Conservation (phyloP, 2,113 vertebrate species). For the Oryzias celebensis region DNA sequence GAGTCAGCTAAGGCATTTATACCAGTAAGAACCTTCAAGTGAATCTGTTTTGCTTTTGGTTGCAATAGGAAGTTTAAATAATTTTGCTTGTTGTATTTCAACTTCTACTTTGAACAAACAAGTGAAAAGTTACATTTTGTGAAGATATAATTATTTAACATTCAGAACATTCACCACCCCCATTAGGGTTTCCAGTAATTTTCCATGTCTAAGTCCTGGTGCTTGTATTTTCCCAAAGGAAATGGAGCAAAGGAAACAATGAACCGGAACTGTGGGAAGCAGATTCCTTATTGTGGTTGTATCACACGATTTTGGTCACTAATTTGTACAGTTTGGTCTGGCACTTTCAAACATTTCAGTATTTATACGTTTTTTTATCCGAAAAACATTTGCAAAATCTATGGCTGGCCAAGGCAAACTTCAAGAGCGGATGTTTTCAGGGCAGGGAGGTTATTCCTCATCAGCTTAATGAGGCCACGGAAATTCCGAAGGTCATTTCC, state of each 20-base stretch:
- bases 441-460: slow-evolving; percentile 36
- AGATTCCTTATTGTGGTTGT: slow-evolving; percentile 18
- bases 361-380: neutral
- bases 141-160: slow-evolving; percentile 10
- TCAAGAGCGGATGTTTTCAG: slow-evolving; percentile 59
- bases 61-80: too few species aligned
- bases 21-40: too few species aligned
- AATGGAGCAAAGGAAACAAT: slow-evolving; percentile 72
- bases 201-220: slow-evolving; percentile 56
- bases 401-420: neutral
- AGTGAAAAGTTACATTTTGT: too few species aligned
- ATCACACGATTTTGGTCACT: slow-evolving; percentile 4
- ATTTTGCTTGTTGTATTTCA: too few species aligned
- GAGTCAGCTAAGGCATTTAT: too few species aligned
- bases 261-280: slow-evolving; percentile 60
- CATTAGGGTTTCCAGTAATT: slow-evolving; percentile 75
- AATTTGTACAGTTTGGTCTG: neutral
- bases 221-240: slow-evolving; percentile 74
- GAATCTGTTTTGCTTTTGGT: too few species aligned
- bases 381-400: neutral
- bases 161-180: slow-evolving; percentile 45
- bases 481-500: slow-evolving; percentile 49
- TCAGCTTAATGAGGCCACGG: slow-evolving; percentile 45
- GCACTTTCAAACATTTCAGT: neutral
- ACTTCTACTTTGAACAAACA: too few species aligned